Base-by-base conservation (phyloP, 2,888 invertebrate genomes). In the Caenorhabditis wallacei region DNA sequence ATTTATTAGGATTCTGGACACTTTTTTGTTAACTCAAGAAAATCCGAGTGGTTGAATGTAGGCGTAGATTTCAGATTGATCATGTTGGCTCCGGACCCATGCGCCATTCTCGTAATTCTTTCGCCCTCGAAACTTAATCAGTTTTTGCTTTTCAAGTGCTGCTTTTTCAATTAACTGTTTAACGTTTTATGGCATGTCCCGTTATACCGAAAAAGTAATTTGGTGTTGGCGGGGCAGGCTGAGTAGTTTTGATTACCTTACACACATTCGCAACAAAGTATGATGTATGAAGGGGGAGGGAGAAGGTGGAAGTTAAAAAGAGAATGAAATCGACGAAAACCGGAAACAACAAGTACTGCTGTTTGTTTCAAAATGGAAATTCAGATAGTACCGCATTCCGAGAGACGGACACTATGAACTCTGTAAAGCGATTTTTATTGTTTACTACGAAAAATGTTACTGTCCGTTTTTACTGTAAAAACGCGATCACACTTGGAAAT, bases 161-260 rank as follows among this genome's bases (percentile, higher is more conserved):
- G 68, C 48, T 69, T 78, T 78, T 78, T 63, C 61, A 78, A 78
- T 78, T 70, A 78, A 78, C 69, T 78, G 78, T 78, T 78, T 69
- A 78, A 54, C 78, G 69, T 69, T 78, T 78, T 78, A 78, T 69
- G 78, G 68, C 54, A 56, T 43, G 51, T 51, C 35, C 54, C 59
- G 63, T 43, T 76, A 69, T 69, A 76, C 59, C 61, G 22, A 68
- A 51, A 30, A 76, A 76, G 68, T 61, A 76, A 76, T 76, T 76
- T 70, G 69, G 78, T 43, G 69, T 51, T 51, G 30, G 40, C 57
- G 30, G 35, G 20, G 46, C 7, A 26, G 40, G 26, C 35, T 3
- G 16, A 68, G 57, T 76, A 63, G 63, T 63, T 69, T 69, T 78
- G 69, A 69, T 78, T 78, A 78, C 69, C 78, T 78, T 63, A 63